These are phyloP conservation scores for Fundulus diaphanus DNA, from an alignment of 2,797 vertebrate genomes.

Conservation along the genomic window DNA sequence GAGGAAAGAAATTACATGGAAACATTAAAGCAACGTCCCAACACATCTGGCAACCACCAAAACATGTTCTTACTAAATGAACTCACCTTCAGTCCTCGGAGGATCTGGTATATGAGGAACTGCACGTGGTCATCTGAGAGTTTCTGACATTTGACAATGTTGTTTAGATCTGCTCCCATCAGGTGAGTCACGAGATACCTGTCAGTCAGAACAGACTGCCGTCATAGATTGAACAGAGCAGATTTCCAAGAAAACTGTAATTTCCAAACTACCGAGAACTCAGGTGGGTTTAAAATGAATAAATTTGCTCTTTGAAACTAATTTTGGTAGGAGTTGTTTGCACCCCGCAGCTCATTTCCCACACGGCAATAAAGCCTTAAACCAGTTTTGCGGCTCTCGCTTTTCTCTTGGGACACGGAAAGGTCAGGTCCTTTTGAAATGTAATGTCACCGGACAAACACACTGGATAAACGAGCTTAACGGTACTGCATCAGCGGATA, in stretches of 20 bases:
- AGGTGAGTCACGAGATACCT: conserved; percentile 98
- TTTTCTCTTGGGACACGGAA: conserved; percentile 36
- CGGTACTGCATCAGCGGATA: conserved; percentile 38
- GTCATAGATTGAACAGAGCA: conserved; percentile 18
- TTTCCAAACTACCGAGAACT: background rate
- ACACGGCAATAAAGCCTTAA: conserved; percentile 44
- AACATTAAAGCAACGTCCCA: too few relatives aligned
- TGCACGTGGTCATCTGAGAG: conserved; percentile 99
- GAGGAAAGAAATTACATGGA: background rate
- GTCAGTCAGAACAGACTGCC: conserved; percentile 37
- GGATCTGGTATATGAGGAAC: conserved; percentile 99
- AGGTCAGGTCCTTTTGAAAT: conserved; percentile 59
- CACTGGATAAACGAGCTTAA: conserved; percentile 55
- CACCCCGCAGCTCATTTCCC: conserved; percentile 35
- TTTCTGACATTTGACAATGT: conserved; percentile 99
- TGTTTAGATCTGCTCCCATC: conserved; percentile 99
- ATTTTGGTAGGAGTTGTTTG: conserved; percentile 18
- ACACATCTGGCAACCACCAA: background rate
- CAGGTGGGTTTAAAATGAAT: conserved; percentile 13
- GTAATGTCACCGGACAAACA: conserved; percentile 55
- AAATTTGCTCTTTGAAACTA: conserved; percentile 12
- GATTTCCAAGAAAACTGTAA: background rate
- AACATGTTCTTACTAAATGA: background rate
- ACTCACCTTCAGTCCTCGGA: conserved; percentile 95
- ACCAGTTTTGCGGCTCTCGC: conserved; percentile 43